Percentiles rank a stretch among this genome's conserved stretches.
phyloP scores from a whole-genome alignment of 2,113 vertebrate species.

The Numenius arquata region DNA sequence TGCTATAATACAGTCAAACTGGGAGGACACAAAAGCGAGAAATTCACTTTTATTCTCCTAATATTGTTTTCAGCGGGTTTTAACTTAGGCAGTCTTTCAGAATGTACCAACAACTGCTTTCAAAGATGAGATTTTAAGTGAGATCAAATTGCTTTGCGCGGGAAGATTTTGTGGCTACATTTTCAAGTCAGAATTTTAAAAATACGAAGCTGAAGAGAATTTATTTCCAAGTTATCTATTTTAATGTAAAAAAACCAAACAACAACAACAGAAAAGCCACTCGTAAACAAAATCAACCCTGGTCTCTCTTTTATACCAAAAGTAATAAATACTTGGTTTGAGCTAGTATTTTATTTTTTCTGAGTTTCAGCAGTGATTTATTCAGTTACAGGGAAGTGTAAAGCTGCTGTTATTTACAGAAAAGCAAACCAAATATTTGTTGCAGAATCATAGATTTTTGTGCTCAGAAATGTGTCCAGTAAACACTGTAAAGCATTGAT shows the following conservation, averaged over 20 bases:
- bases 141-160: neutral
- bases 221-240: neutral
- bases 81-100: neutral
- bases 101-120: neutral
- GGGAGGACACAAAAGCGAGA: neutral
- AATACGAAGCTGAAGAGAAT: neutral
- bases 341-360: neutral
- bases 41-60: constrained; percentile 11
- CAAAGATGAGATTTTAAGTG: neutral
- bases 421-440: constrained; percentile 13
- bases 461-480: neutral
- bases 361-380: neutral
- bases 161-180: neutral
- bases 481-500: neutral
- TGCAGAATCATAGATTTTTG: neutral
- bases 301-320: neutral
- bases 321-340: neutral
- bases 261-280: rapidly evolving
- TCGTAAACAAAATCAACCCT: neutral
- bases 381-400: neutral
- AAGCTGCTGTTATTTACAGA: neutral
- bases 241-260: neutral
- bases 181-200: neutral
- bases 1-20: neutral
- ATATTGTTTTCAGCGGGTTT: constrained; percentile 36